Evolutionary conservation across 2,888 invertebrate genomes (phyloP), one percentile per base, ranked within the genome.

Genomic region (Phortica magna): DNA sequence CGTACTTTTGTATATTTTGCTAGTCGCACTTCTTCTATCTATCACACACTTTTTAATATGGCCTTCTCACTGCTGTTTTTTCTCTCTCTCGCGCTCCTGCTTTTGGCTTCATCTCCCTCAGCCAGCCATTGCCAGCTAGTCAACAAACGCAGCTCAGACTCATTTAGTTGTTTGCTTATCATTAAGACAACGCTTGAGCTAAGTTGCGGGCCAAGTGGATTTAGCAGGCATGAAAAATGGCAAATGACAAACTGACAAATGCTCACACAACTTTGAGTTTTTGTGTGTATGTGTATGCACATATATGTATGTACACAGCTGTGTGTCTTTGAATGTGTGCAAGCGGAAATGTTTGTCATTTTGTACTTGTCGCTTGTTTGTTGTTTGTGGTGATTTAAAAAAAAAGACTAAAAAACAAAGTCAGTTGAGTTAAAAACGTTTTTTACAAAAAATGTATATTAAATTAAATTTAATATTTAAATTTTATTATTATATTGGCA

Each of bases 131-230:
- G n/a, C 53, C 10, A 53, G 7, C 53, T n/a, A 31, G 31, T 31
- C 55, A 39, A 39, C 41, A 65, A 31, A 41, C 39, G 41, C 42
- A 39, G 22, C 61, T 22, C 17, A 22, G 41, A 68, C 68, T 43
- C 42, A 68, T 68, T 68, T 68, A 19, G 42, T 43, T 68, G 48
- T 68, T 68, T 68, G 68, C 14, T 68, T 68, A 68, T 68, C 68
- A 68, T 68, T 68, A 64, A 43, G 68, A 43, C 48, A 65, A 65
- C 41, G 41, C 41, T 10, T 65, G 31, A 41, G 65, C 19, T 39
- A 65, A 65, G 65, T 65, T 65, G 65, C 41, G 65, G 65, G 65
- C 41, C 31, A 65, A 65, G 41, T 65, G 41, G 65, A 65, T 41
- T 65, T 65, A 7, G 31, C 41, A 59, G 59, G n/a, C 59, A 59